Base-by-base conservation (phyloP, 2,113 vertebrate species). In the Grammatotria lemairii region DNA sequence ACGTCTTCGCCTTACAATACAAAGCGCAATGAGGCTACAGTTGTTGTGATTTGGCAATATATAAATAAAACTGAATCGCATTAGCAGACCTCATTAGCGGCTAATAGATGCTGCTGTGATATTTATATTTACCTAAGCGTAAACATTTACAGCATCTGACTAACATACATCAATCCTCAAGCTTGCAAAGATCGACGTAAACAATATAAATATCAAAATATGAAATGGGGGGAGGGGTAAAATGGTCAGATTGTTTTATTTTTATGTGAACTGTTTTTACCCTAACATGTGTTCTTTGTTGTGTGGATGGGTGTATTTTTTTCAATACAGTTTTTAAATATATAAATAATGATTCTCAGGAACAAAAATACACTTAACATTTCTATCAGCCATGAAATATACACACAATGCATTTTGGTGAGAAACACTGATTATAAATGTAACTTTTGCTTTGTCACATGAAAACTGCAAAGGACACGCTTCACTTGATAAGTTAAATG, bases 51-150 rank as follows among this genome's bases (percentile, higher is more conserved):
- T 63, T 63, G 17, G 31, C 58, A 35, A 63, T n/a, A 63, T 35
- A 63, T 35, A 63, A 35, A 63, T 35, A 63, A 63, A 63, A 35
- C 17, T 63, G 58, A 63, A 63, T n/a, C 35, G 31, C 35, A 63
- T 63, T 23, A 35, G 17, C 12, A 70, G 9, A 70, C 58, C 31
- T 63, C 58, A 63, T 63, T 63, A 63, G 58, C 6, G 6, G 31
- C 31, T 63, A 63, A 63, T 35, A 63, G 1, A 12, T 63, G 58
- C 9, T 35, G 31, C 17, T n/a, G 17, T 35, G 31, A 63, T n/a
- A 63, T 63, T 35, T 35, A 35, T 58, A 16, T 58, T 58, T 58
- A 16, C 8, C 55, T 9, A 63, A 63, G 60, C 0, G 8, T 21
- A 9, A 70, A 70, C n/a, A 70, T 68, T 0, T 38, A 68, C 33